Conservation (phyloP, 2,888 invertebrate genomes). For the Cephus pygmeus region DNA sequence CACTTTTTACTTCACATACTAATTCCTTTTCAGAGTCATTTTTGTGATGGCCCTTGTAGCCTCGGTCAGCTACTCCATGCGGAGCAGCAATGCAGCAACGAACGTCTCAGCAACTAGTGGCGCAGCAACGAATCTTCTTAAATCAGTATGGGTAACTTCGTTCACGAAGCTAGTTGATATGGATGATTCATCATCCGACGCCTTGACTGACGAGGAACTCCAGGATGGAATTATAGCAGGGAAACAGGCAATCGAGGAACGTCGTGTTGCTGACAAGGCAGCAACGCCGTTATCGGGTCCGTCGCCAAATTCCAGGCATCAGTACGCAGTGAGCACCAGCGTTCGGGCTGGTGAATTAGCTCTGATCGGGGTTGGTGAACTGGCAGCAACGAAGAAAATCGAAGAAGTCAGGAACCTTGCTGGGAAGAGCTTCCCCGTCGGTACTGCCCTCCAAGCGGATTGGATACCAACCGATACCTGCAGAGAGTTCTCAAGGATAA, state of each 20-base stretch:
- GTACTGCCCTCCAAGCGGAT: conserved; percentile 50
- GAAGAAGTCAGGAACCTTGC: conserved; percentile 59
- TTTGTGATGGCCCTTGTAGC: conserved; percentile 69
- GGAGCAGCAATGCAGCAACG: conserved; percentile 41
- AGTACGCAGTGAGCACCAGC: conserved; percentile 75
- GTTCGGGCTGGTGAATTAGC: conserved; percentile 73
- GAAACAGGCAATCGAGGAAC: conserved; percentile 69
- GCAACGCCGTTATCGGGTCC: conserved; percentile 68
- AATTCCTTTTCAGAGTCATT: conserved; percentile 64
- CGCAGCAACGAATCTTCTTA: conserved; percentile 21
- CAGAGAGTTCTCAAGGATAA: conserved; percentile 42
- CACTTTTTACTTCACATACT: neutral
- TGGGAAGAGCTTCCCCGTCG: conserved; percentile 45
- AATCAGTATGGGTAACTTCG: conserved; percentile 24
- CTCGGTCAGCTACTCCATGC: conserved; percentile 69
- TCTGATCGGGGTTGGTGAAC: conserved; percentile 75
- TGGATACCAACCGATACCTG: conserved; percentile 48
- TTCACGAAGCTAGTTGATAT: conserved; percentile 23
- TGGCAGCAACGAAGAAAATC: conserved; percentile 75
- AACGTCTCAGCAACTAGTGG: conserved; percentile 37
- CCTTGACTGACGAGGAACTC: conserved; percentile 63
- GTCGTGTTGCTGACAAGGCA: conserved; percentile 69
- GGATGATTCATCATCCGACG: conserved; percentile 12
- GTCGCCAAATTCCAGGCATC: conserved; percentile 78
- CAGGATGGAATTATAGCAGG: conserved; percentile 70